Evolutionary conservation across 2,797 vertebrate species (phyloP).

Genomic region (Eulemur albifrons): DNA sequence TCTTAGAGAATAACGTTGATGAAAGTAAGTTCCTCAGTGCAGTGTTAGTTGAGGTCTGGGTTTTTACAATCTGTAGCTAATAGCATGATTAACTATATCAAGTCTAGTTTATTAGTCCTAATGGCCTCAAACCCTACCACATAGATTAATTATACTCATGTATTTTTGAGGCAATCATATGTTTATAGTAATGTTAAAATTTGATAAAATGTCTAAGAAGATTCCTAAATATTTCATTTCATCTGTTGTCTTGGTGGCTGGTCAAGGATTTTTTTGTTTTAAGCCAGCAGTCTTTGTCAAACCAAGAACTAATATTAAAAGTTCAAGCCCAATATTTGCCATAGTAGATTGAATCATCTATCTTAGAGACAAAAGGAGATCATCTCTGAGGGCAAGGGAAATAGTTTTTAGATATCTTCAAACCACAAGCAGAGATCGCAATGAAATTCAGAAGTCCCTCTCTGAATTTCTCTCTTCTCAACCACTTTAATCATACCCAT

Average conservation of each 20-base stretch:
- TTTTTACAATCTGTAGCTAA: neutral
- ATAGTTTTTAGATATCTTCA: neutral
- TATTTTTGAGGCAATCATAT: neutral
- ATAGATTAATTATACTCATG: neutral
- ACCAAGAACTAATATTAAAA: neutral
- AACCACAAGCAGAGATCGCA: neutral
- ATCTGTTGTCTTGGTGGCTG: neutral
- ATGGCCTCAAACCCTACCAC: neutral
- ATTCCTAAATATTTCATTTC: slow-evolving; percentile 21
- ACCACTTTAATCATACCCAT: neutral
- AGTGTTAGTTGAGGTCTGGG: neutral
- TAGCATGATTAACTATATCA: neutral
- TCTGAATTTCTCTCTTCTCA: neutral
- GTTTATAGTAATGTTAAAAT: neutral
- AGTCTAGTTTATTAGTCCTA: neutral
- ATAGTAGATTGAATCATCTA: neutral
- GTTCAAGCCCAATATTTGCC: neutral
- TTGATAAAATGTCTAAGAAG: neutral
- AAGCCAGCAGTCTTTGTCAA: neutral
- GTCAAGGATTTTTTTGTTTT: neutral
- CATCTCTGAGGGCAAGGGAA: neutral
- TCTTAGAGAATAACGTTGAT: neutral
- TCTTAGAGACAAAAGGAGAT: neutral
- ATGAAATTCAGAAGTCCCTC: neutral
- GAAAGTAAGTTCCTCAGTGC: neutral